phyloP scores from a whole-genome alignment of 2,888 invertebrate genomes.

The Metalampra italica region DNA sequence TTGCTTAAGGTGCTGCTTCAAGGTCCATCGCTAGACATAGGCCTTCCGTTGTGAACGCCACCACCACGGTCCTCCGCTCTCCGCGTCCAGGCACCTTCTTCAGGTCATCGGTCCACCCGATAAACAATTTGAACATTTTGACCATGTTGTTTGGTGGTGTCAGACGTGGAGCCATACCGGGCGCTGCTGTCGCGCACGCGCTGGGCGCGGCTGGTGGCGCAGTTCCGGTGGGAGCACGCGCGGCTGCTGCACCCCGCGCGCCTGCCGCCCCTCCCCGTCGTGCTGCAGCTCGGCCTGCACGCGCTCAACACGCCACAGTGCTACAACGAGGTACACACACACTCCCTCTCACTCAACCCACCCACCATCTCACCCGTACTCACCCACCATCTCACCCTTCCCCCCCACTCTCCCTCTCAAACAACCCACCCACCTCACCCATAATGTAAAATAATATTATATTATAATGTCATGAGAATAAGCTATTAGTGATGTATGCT shows the following conservation, averaged over 20 bases:
- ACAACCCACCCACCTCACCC: no score
- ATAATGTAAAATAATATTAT: no score
- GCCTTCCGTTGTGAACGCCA: neutral
- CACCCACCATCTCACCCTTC: no score
- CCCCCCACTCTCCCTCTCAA: no score
- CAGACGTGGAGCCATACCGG: constrained; percentile 84
- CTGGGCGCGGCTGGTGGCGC: constrained; percentile 91
- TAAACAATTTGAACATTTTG: no score
- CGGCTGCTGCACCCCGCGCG: constrained; percentile 95
- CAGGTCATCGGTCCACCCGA: no score
- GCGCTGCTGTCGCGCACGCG: constrained; percentile 81
- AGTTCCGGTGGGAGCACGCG: constrained; percentile 96
- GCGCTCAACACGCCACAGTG: constrained; percentile 95
- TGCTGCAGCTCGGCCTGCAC: constrained; percentile 94
- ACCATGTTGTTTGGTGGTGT: neutral
- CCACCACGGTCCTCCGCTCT: neutral
- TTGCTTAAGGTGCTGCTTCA: no score
- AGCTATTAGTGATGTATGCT: no score
- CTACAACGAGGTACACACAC: constrained; percentile 32
- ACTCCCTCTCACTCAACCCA: no score
- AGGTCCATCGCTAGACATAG: no score
- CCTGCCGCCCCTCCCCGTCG: constrained; percentile 94
- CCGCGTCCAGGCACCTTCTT: neutral
- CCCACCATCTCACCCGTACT: no score
- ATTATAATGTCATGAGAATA: no score